Percentiles rank a stretch among this genome's conserved stretches.
phyloP scores from a whole-genome alignment of 2,113 vertebrate species.

The Heloderma charlesbogerti region DNA sequence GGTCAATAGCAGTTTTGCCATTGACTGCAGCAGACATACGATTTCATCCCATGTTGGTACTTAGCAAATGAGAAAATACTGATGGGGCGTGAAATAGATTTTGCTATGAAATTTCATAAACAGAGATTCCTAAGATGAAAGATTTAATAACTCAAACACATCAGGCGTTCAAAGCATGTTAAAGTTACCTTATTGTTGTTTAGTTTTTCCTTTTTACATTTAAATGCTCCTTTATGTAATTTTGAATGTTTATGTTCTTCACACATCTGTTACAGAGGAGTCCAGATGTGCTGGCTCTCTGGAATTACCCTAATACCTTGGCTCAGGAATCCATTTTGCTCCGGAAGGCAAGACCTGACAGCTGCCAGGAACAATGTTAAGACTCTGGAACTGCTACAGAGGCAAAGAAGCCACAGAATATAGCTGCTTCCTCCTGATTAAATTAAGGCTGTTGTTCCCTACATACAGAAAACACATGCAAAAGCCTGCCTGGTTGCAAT shows the following conservation, averaged over 20 bases:
- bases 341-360: too few relatives aligned
- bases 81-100: background rate
- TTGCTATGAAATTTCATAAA: constrained; percentile 32
- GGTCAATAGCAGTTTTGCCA: background rate
- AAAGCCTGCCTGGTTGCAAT: too few relatives aligned
- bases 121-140: background rate
- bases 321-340: too few relatives aligned
- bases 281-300: too few relatives aligned
- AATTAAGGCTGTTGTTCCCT: too few relatives aligned
- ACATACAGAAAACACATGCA: too few relatives aligned
- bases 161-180: background rate
- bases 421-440: too few relatives aligned
- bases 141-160: background rate
- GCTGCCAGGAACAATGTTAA: too few relatives aligned
- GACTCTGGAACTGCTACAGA: too few relatives aligned
- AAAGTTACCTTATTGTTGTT: background rate
- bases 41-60: constrained; percentile 29
- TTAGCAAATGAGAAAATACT: constrained; percentile 43
- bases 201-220: background rate
- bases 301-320: too few relatives aligned
- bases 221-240: background rate
- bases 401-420: too few relatives aligned
- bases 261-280: background rate
- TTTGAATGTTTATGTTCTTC: background rate
- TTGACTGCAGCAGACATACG: background rate